phyloP scores from a whole-genome alignment of 2,888 invertebrate genomes.

The Metacarcinus magister region DNA sequence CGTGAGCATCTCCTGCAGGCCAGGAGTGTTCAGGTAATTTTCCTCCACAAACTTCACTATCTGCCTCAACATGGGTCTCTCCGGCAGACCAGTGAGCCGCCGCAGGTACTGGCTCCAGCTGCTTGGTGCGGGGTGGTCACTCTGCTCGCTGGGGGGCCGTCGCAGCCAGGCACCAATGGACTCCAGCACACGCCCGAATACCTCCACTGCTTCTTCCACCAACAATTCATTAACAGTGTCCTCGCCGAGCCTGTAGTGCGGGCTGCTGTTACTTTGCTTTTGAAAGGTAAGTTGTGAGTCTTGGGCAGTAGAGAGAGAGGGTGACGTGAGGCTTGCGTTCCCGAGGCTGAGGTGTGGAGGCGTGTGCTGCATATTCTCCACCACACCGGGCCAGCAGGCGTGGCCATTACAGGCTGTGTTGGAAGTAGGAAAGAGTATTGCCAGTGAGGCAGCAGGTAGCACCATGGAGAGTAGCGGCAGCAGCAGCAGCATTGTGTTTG shows the following conservation, averaged over 20 bases:
- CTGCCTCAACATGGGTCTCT: neutral
- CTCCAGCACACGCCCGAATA: neutral
- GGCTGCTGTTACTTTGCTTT: neutral
- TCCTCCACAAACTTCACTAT: neutral
- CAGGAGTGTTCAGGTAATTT: neutral
- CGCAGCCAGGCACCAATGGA: neutral
- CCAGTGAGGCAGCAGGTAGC: neutral
- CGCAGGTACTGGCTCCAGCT: neutral
- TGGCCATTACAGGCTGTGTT: neutral
- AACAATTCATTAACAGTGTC: neutral
- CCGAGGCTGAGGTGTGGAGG: neutral
- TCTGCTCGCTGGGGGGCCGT: neutral
- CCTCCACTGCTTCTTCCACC: neutral
- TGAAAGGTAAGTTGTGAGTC: neutral
- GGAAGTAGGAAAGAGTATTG: neutral
- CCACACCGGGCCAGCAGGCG: neutral
- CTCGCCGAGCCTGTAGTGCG: neutral
- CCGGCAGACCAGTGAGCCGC: neutral
- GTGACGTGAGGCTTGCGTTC: neutral
- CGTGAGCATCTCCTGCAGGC: conserved; percentile 9
- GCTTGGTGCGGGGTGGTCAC: neutral
- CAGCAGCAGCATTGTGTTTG: neutral
- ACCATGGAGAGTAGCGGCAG: neutral
- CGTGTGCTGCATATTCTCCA: neutral
- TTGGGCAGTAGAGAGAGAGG: neutral